Conservation (phyloP, 2,797 vertebrate species). For the Threskiornis aethiopicus region DNA sequence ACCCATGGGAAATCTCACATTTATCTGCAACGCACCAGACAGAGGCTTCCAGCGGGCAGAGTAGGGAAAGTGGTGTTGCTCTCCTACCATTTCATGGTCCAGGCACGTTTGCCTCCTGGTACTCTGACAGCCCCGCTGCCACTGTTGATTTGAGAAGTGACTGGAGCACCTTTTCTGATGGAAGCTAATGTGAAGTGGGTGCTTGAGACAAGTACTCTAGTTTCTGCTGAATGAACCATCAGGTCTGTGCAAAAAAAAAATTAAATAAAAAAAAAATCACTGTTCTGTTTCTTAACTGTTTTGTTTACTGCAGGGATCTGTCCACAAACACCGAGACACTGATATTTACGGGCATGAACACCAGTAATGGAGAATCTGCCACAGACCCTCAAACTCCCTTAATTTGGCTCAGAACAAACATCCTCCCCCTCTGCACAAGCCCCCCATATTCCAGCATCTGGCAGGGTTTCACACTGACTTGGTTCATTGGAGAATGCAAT, state of each 20-base stretch:
- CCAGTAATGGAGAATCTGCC: background rate
- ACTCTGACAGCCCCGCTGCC: background rate
- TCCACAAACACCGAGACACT: background rate
- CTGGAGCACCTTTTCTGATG: background rate
- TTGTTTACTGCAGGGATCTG: background rate
- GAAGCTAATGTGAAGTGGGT: background rate
- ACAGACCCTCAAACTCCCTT: background rate
- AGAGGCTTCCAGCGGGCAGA: background rate
- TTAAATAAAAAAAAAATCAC: background rate
- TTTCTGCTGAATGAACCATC: background rate
- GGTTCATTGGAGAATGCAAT: background rate
- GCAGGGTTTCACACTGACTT: background rate
- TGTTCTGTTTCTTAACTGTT: background rate
- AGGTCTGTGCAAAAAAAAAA: background rate
- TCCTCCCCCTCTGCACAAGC: background rate
- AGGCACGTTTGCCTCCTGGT: background rate
- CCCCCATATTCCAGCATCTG: background rate
- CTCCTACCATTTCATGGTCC: background rate
- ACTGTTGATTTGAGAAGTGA: background rate
- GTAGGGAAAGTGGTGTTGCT: background rate
- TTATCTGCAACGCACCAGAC: background rate
- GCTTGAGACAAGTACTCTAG: background rate
- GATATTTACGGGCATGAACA: background rate
- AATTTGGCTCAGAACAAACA: background rate
- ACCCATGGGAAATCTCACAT: background rate